Evolutionary conservation across 2,797 vertebrate species (phyloP).

Genomic region (Rhinichthys osculus): DNA sequence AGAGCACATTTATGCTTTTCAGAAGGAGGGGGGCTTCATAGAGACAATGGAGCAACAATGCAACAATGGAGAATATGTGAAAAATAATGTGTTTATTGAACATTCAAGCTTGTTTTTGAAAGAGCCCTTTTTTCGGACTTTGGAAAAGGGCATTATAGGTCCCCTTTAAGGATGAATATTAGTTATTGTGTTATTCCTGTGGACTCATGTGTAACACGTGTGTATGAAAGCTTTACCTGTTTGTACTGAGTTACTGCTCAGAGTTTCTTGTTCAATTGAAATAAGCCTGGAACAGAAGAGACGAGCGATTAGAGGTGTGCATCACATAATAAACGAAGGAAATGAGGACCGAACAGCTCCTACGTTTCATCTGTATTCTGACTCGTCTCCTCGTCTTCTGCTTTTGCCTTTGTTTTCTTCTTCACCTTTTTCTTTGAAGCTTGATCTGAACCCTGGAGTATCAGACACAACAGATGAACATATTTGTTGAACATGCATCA

Average conservation of each 20-base stretch:
- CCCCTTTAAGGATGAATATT: not conserved
- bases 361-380: constrained; percentile 77
- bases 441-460: constrained; percentile 78
- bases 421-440: constrained; percentile 78
- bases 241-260: constrained; percentile 69
- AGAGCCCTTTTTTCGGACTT: not conserved
- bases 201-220: not conserved
- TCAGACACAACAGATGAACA: constrained; percentile 67
- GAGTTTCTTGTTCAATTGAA: constrained; percentile 83
- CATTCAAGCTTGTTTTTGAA: not conserved
- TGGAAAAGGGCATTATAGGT: not conserved
- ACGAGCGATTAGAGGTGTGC: not conserved
- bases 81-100: not conserved
- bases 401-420: constrained; percentile 72
- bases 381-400: constrained; percentile 59
- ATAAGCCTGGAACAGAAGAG: constrained; percentile 81
- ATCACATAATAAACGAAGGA: not conserved
- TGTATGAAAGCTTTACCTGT: constrained; percentile 76
- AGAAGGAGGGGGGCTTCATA: not conserved
- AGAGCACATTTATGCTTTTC: not conserved
- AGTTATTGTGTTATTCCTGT: not conserved
- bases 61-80: not conserved
- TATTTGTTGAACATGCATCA: not conserved
- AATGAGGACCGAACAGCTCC: constrained; percentile 50
- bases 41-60: too few species aligned